phyloP scores from a whole-genome alignment of 2,797 vertebrate species.

The Cossypha dichroa region DNA sequence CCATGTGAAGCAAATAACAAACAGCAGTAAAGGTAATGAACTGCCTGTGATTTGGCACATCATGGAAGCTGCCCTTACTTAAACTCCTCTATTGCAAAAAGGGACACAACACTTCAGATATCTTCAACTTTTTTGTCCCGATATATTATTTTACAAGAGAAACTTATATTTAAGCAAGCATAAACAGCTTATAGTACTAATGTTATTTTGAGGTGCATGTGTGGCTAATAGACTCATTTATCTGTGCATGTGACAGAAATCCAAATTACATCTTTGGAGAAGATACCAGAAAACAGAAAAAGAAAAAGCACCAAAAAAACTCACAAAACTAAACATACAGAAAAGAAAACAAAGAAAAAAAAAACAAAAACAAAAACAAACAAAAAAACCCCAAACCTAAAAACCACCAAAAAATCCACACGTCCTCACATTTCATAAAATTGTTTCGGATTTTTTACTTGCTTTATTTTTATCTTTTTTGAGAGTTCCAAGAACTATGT shows the following conservation, averaged over 20 bases:
- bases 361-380: too few species aligned
- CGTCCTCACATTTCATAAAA: background rate
- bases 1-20: background rate
- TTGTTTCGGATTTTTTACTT: background rate
- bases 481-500: background rate
- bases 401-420: too few species aligned
- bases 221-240: background rate
- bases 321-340: background rate
- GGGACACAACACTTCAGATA: background rate
- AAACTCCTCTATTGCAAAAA: background rate
- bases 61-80: background rate
- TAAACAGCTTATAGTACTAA: background rate
- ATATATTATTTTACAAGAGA: background rate
- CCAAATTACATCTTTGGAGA: background rate
- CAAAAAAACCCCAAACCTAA: background rate
- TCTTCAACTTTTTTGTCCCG: background rate
- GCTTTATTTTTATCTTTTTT: background rate
- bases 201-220: background rate
- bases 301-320: background rate
- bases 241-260: background rate
- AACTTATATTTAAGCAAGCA: background rate
- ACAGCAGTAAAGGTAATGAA: background rate
- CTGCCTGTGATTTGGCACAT: background rate
- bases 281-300: background rate
- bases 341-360: background rate